These are phyloP conservation scores for Harpalus rubripes DNA, from an alignment of 2,888 invertebrate genomes.

Conservation along the genomic window DNA sequence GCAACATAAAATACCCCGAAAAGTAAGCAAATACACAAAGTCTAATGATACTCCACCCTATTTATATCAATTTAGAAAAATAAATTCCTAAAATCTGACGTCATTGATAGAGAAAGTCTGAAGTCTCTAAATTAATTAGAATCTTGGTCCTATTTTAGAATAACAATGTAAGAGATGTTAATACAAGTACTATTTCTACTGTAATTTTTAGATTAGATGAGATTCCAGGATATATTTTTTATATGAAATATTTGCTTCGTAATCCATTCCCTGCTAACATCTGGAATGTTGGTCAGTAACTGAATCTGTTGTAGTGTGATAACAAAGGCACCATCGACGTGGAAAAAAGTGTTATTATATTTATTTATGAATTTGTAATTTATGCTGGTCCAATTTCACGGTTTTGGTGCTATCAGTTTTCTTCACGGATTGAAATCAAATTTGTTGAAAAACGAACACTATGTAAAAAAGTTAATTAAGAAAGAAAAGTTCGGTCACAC, in stretches of 20 bases:
- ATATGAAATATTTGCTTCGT: background rate
- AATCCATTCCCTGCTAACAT: background rate
- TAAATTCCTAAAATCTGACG: too few species aligned
- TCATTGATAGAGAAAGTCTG: too few species aligned
- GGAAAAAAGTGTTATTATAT: background rate
- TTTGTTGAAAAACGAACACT: background rate
- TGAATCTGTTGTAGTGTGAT: background rate
- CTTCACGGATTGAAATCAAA: background rate
- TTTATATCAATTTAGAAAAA: too few species aligned
- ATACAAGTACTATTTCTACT: background rate
- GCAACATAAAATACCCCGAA: too few species aligned
- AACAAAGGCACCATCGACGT: background rate
- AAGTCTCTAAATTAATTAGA: too few species aligned
- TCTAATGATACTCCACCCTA: too few species aligned
- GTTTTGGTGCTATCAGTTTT: background rate
- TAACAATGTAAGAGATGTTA: too few species aligned
- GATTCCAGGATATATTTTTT: background rate
- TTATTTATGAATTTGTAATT: background rate
- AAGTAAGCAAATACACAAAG: too few species aligned
- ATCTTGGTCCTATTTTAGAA: too few species aligned
- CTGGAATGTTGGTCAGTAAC: background rate
- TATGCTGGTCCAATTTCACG: background rate
- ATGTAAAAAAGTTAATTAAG: background rate
- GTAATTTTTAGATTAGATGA: background rate
- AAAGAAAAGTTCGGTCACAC: slow-evolving; percentile 24